phyloP scores from a whole-genome alignment of 1,140 invertebrate genomes.

The Trialeurodes vaporariorum region DNA sequence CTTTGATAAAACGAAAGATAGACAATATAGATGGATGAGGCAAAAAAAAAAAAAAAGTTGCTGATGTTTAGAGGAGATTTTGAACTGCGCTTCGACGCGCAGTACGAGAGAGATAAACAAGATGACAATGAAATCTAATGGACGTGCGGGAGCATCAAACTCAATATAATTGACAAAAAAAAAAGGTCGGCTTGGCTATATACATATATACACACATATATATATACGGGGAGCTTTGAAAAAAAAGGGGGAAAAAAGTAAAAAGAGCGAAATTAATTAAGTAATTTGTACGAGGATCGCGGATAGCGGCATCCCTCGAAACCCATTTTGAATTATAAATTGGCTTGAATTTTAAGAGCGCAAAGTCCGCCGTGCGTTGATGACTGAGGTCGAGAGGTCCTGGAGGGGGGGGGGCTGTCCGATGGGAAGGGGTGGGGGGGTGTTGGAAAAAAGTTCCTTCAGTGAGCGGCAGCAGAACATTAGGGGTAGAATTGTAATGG shows the following conservation, averaged over 20 bases:
- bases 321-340: neutral
- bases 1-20: neutral
- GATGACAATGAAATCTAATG: neutral
- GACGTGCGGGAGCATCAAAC: neutral
- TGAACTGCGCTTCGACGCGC: no score
- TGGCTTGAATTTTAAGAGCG: neutral
- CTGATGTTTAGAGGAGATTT: neutral
- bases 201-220: neutral
- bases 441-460: neutral
- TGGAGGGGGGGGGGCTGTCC: no score
- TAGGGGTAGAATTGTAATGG: neutral
- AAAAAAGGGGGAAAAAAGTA: neutral
- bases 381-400: no score
- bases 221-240: no score
- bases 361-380: neutral
- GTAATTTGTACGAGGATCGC: neutral
- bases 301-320: neutral
- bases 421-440: no score
- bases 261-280: neutral
- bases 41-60: neutral
- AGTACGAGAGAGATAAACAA: neutral
- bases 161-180: slow-evolving; percentile 1
- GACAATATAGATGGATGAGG: neutral
- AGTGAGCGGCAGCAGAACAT: neutral
- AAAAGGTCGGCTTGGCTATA: no score